phyloP scores from a whole-genome alignment of 2,888 invertebrate species.

The Pollenia angustigena region DNA sequence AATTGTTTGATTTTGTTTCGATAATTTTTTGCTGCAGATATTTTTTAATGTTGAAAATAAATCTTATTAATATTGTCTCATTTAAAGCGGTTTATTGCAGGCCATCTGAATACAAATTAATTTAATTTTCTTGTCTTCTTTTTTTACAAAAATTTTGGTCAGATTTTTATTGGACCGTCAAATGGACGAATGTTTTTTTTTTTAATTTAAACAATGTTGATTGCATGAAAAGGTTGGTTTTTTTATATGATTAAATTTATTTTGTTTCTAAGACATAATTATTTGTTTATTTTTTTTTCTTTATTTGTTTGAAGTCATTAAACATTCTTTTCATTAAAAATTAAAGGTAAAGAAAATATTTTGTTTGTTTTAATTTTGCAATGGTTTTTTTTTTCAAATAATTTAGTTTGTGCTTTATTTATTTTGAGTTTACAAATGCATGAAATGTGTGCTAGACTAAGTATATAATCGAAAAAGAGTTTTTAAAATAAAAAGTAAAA shows the following conservation, averaged over 20 bases:
- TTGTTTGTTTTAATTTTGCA: constrained; percentile 25
- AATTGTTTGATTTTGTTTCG: constrained; percentile 42
- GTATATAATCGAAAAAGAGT: constrained; percentile 55
- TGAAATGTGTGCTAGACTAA: constrained; percentile 59
- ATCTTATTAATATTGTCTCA: constrained; percentile 72
- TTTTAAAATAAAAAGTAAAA: constrained; percentile 76
- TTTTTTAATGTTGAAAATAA: constrained; percentile 55
- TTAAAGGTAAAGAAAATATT: constrained; percentile 45
- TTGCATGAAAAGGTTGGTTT: constrained; percentile 49
- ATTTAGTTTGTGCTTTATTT: constrained; percentile 16
- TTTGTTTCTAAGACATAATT: constrained; percentile 1
- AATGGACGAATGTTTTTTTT: constrained; percentile 36
- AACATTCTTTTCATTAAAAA: constrained; percentile 46
- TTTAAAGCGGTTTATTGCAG: constrained; percentile 68
- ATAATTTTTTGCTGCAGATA: neutral
- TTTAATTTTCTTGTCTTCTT: constrained; percentile 38
- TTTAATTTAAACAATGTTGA: constrained; percentile 63
- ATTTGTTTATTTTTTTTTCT: constrained; percentile 23
- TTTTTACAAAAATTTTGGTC: neutral
- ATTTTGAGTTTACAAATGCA: constrained; percentile 40
- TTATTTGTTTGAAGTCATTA: constrained; percentile 29
- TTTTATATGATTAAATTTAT: neutral
- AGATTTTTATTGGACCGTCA: neutral
- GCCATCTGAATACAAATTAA: constrained; percentile 72
- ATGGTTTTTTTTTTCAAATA: neutral